These are phyloP conservation scores for Oxytorus armatus DNA, from an alignment of 2,888 invertebrate genomes.

Conservation along the genomic window DNA sequence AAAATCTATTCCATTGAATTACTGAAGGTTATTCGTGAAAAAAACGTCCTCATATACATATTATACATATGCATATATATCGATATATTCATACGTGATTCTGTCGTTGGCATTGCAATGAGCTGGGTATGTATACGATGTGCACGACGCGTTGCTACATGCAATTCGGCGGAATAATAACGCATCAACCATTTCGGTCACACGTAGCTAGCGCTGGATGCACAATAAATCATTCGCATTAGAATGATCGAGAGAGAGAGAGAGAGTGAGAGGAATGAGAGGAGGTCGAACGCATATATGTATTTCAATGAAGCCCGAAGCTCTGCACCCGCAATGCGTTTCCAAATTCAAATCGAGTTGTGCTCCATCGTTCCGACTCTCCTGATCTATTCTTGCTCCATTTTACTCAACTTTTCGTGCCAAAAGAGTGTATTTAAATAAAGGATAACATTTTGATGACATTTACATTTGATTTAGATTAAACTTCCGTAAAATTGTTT, in stretches of 20 bases:
- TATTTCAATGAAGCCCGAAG: conserved; percentile 60
- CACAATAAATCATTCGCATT: conserved; percentile 60
- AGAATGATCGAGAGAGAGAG: conserved; percentile 20
- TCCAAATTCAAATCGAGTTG: conserved; percentile 62
- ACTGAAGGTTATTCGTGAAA: not conserved
- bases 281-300: conserved; percentile 56
- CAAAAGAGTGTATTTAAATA: not conserved
- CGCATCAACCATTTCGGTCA: conserved; percentile 62
- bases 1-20: not conserved
- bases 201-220: conserved; percentile 41
- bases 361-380: conserved; percentile 28
- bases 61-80: no score
- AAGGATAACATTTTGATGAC: not conserved
- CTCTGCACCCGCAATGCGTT: conserved; percentile 37
- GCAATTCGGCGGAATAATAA: conserved; percentile 63
- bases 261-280: not conserved
- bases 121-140: conserved; percentile 43
- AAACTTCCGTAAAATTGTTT: not conserved
- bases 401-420: conserved; percentile 7
- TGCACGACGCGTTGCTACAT: conserved; percentile 26
- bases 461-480: not conserved
- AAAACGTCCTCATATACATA: not conserved
- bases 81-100: conserved; percentile 27
- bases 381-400: conserved; percentile 21
- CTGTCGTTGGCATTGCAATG: conserved; percentile 54